A percentile compares a stretch with the other conserved stretches of the same genome.
Evolutionary conservation across 2,113 vertebrate genomes (phyloP).

Genomic region (Trematomus loennbergii): DNA sequence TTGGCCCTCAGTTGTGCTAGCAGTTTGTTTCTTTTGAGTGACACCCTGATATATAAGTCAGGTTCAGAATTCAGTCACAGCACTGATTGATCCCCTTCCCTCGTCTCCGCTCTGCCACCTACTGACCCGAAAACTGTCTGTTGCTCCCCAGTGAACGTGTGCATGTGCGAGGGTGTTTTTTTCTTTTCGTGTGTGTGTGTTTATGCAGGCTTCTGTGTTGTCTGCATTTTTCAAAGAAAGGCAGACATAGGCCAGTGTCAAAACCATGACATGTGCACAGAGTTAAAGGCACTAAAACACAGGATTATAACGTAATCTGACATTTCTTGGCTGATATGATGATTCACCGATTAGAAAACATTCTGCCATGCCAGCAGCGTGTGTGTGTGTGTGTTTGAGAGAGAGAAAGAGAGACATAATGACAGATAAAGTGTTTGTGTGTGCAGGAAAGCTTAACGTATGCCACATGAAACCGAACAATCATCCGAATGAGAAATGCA

Average conservation of each 20-base stretch:
- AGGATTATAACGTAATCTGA: slow-evolving; percentile 71
- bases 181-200: background rate
- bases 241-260: slow-evolving; percentile 37
- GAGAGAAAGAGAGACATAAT: slow-evolving; percentile 30
- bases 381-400: slow-evolving; percentile 17
- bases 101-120: slow-evolving; percentile 32
- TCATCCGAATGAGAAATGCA: slow-evolving; percentile 63
- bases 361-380: slow-evolving; percentile 52
- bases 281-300: slow-evolving; percentile 53
- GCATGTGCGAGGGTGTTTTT: background rate
- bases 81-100: slow-evolving; percentile 45
- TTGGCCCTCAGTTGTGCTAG: slow-evolving; percentile 37
- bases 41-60: slow-evolving; percentile 13
- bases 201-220: slow-evolving; percentile 5
- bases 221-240: slow-evolving; percentile 14
- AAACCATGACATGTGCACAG: slow-evolving; percentile 11
- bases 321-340: slow-evolving; percentile 70
- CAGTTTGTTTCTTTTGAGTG: background rate
- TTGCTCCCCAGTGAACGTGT: slow-evolving; percentile 11
- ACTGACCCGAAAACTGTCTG: slow-evolving; percentile 35
- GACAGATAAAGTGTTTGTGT: slow-evolving; percentile 33
- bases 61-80: slow-evolving; percentile 56
- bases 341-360: slow-evolving; percentile 74
- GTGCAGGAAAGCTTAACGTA: slow-evolving; percentile 48
- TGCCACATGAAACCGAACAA: slow-evolving; percentile 64